A percentile compares a stretch with the other conserved stretches of the same genome.
Evolutionary conservation across 2,797 vertebrate species (phyloP).

Genomic region (Acipenser transmontanus): DNA sequence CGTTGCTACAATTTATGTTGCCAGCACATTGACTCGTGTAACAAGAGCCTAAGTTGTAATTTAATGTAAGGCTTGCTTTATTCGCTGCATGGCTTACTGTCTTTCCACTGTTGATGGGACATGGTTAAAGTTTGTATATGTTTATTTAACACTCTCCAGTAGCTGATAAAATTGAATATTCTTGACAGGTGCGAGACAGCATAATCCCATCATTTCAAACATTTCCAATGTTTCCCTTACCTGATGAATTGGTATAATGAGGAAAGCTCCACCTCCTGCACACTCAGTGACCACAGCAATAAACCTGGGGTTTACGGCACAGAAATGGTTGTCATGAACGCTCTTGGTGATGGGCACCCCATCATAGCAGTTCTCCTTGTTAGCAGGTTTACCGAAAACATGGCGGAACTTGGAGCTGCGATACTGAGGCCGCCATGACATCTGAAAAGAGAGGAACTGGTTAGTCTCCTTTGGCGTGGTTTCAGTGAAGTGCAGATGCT

Average conservation of each 20-base stretch:
- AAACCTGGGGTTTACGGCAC: slow-evolving; percentile 81
- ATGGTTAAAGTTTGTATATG: too few relatives aligned
- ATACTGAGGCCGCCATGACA: slow-evolving; percentile 89
- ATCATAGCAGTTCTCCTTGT: slow-evolving; percentile 85
- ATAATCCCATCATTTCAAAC: too few relatives aligned
- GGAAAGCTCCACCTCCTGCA: slow-evolving; percentile 77
- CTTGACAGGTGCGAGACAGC: too few relatives aligned
- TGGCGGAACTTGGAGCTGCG: slow-evolving; percentile 91
- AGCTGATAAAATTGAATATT: too few relatives aligned
- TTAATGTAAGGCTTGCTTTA: too few relatives aligned
- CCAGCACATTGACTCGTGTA: too few relatives aligned
- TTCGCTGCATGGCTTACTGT: too few relatives aligned
- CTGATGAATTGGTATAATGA: slow-evolving; percentile 78
- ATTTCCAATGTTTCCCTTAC: slow-evolving; percentile 48
- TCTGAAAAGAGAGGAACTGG: slow-evolving; percentile 49
- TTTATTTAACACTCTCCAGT: too few relatives aligned
- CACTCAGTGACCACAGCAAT: slow-evolving; percentile 86
- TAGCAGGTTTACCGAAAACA: slow-evolving; percentile 79
- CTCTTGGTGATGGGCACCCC: slow-evolving; percentile 81
- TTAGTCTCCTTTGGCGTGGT: background rate
- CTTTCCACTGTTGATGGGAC: too few relatives aligned
- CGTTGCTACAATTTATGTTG: too few relatives aligned
- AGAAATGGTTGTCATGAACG: slow-evolving; percentile 89
- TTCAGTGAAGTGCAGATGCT: too few relatives aligned
- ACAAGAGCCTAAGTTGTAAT: too few relatives aligned